Conservation (phyloP, 2,888 invertebrate species). For the Adelognathus sp. region DNA sequence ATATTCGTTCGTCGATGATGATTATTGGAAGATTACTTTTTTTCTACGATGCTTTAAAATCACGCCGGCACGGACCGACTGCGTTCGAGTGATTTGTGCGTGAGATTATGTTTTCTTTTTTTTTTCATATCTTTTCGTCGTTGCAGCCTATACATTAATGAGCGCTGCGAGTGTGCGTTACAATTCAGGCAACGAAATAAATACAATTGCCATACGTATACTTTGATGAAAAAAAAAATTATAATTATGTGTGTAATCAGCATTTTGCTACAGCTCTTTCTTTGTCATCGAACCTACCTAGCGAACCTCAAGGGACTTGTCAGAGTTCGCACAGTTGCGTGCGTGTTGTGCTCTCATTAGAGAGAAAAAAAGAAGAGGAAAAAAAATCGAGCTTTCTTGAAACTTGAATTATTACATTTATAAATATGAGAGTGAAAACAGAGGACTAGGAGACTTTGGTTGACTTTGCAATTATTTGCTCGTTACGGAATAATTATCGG, state of each 20-base stretch:
- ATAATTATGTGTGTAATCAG: not conserved
- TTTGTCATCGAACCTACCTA: constrained; percentile 3
- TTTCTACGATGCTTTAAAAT: constrained; percentile 17
- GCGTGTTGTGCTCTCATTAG: not conserved
- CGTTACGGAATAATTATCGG: not conserved
- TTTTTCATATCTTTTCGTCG: not conserved
- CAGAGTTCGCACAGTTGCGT: not conserved
- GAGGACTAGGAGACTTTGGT: constrained; percentile 52
- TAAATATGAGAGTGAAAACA: not conserved
- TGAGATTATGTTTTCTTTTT: constrained; percentile 29
- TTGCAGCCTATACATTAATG: constrained; percentile 26
- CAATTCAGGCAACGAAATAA: constrained; percentile 1
- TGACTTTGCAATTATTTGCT: constrained; percentile 5
- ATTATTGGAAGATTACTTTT: constrained; percentile 36
- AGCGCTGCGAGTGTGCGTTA: not conserved
- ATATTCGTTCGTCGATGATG: constrained; percentile 34
- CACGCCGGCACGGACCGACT: not conserved
- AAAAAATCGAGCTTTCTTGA: not conserved
- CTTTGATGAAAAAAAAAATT: not conserved
- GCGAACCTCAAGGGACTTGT: not conserved
- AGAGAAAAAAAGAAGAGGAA: not conserved
- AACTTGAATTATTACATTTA: not conserved
- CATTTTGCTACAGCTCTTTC: not conserved
- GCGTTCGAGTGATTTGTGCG: constrained; percentile 26
- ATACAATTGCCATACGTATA: not conserved